Evolutionary conservation across 2,797 vertebrate genomes (phyloP), one percentile per base, ranked within the genome.

Genomic region (Ctenosaura bakeri): DNA sequence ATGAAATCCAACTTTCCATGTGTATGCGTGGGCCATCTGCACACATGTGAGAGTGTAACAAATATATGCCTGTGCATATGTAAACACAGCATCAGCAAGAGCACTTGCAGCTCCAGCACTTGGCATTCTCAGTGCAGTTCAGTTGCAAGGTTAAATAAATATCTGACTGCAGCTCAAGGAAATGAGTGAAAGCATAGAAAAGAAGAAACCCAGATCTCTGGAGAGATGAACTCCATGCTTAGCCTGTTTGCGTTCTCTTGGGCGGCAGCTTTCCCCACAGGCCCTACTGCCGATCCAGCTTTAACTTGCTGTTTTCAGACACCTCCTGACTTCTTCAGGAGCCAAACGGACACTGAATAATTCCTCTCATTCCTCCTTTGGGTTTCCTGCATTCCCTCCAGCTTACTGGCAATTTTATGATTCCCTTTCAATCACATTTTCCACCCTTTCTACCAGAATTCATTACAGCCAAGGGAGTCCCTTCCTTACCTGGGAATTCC

Each of bases 181-280:
- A 97, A 96, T 94, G 94, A 97, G 94, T 95, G 96, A 94, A 96
- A 95, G 92, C 86, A 86, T 10, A 84, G 94, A 13, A 93, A 95
- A 96, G 97, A 96, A 97, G 96, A 97, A 97, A 97, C 92, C 86
- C 97, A 97, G 97, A 97, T 95, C 96, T 93, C 95, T 3, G 42
- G 54, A 92, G 93, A 94, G 96, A 95, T 93, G 50, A 94, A 94
- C 92, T 88, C 94, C 91, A 35, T 7, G 90, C 79, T 2, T 92
- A 0, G 93, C 89, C 91, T 16, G 91, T 88, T 90, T 38, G 87
- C 0, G 0, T 0, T 59, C 4, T 86, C 86, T 91, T 0, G 0
- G 64, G 86, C 64, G 38, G 71, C 64, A 59, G 89, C 42, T 90
- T 90, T 91, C 83, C 93, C 35, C 80, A 62, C 12, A 16, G 9